Evolutionary conservation across 2,797 vertebrate genomes (phyloP).

Genomic region (Glyptemys insculpta): DNA sequence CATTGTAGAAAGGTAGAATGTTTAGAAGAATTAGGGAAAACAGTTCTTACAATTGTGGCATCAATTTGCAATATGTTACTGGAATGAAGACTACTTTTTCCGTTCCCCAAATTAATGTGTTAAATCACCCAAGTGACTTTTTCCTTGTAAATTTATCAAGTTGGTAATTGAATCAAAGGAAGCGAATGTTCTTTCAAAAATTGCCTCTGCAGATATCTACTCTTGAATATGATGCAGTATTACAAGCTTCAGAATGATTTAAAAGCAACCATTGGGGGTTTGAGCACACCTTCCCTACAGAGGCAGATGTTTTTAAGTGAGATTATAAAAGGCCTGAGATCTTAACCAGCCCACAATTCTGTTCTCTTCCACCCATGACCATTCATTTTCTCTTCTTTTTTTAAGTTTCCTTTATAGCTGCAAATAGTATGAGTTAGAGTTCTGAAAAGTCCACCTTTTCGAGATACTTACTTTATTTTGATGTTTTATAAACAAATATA

Average conservation of each 20-base stretch:
- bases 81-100: background rate
- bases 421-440: background rate
- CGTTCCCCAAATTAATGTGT: background rate
- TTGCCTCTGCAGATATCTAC: background rate
- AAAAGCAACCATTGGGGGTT: background rate
- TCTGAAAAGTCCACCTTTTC: background rate
- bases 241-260: background rate
- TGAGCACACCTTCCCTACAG: fast-evolving
- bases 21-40: background rate
- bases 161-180: background rate
- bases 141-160: background rate
- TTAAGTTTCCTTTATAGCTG: background rate
- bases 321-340: background rate
- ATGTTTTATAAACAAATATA: no score
- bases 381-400: background rate
- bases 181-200: background rate
- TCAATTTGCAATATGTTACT: background rate
- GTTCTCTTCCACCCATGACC: background rate
- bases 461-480: no score
- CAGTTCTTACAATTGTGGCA: fast-evolving
- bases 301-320: background rate
- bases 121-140: background rate
- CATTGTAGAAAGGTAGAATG: background rate
- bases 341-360: fast-evolving
- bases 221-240: background rate